A percentile compares a stretch with the other conserved stretches of the same genome.
Conservation (phyloP, 2,113 vertebrate species). For the Eonycteris spelaea region DNA sequence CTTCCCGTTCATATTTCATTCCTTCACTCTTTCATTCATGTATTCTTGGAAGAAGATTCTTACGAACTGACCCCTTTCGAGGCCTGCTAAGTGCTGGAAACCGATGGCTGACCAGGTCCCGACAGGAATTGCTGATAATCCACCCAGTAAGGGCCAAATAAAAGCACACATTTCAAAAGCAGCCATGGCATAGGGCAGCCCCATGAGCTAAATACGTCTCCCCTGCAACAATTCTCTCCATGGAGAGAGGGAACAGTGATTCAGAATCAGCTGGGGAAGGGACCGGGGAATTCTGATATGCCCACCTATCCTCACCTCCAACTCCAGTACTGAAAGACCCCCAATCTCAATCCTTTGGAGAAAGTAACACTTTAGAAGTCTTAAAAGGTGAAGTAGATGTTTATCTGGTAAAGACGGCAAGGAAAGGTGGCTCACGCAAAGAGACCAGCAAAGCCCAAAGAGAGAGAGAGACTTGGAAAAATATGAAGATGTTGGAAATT, state of each 20-base stretch:
- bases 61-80: background rate
- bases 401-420: background rate
- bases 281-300: no score
- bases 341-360: background rate
- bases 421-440: background rate
- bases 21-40: background rate
- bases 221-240: background rate
- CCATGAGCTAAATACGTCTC: rapidly evolving
- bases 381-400: background rate
- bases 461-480: background rate
- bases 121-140: background rate
- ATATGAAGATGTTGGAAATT: background rate
- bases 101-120: background rate
- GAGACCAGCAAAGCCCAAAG: background rate
- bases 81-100: background rate
- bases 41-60: background rate
- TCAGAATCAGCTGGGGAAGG: background rate
- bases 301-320: background rate
- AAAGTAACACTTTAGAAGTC: background rate
- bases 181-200: background rate
- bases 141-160: background rate
- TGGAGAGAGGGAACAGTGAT: background rate
- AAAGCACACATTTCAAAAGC: background rate
- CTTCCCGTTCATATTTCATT: background rate
- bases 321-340: background rate